A percentile compares a stretch with the other conserved stretches of the same genome.
Evolutionary conservation across 2,113 vertebrate species (phyloP).

Genomic region (Myotis yumanensis): DNA sequence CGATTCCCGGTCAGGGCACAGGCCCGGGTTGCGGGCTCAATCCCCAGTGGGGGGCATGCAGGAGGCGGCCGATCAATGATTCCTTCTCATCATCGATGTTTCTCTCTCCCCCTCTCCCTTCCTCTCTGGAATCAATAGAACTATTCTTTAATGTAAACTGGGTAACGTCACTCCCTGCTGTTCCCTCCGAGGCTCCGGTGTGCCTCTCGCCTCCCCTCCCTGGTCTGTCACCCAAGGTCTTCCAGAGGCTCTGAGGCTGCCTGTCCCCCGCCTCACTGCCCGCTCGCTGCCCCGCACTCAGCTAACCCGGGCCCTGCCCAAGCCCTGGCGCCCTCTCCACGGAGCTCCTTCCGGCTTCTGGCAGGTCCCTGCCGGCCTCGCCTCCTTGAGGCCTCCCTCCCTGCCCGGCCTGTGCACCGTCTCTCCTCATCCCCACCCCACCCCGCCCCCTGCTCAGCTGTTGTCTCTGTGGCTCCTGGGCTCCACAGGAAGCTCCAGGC

Average conservation of each 20-base stretch:
- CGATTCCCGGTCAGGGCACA: too few relatives aligned
- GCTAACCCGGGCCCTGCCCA: background rate
- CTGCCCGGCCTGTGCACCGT: background rate
- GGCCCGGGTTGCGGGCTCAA: rapidly evolving
- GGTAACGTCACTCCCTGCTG: background rate
- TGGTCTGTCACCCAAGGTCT: too few relatives aligned
- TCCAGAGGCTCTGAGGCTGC: background rate
- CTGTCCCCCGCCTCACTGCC: background rate
- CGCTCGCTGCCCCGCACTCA: too few relatives aligned
- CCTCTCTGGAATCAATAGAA: too few relatives aligned
- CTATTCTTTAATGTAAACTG: too few relatives aligned
- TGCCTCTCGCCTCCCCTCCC: too few relatives aligned
- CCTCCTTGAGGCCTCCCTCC: background rate
- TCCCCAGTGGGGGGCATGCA: too few relatives aligned
- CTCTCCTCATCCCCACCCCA: background rate
- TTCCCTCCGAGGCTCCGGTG: background rate
- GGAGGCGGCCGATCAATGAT: too few relatives aligned
- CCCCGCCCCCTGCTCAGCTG: background rate
- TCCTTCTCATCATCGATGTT: too few relatives aligned
- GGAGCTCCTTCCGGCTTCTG: background rate
- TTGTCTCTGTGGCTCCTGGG: too few relatives aligned
- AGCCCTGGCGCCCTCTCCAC: background rate
- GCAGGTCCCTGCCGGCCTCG: background rate
- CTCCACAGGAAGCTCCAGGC: too few relatives aligned
- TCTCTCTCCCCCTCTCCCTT: background rate